Evolutionary conservation across 2,113 vertebrate genomes (phyloP).

Genomic region (Motacilla tschutschensis): DNA sequence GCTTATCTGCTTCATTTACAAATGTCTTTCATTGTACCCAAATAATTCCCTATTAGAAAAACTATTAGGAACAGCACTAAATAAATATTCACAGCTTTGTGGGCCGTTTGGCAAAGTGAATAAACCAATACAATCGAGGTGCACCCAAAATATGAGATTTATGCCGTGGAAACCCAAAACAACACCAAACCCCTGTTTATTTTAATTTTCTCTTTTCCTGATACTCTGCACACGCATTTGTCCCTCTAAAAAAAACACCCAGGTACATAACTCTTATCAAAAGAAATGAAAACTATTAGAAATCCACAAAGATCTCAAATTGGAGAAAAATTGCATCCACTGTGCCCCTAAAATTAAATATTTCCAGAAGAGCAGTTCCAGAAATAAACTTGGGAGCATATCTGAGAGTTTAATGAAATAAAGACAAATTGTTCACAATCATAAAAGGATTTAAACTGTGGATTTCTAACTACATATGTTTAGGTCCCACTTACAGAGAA

Average conservation of each 20-base stretch:
- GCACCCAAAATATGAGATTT: conserved; percentile 26
- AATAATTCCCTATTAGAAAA: conserved; percentile 82
- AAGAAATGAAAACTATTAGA: neutral
- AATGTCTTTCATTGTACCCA: conserved; percentile 91
- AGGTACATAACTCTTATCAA: neutral
- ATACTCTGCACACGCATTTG: neutral
- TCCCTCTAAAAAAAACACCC: neutral
- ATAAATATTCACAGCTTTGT: conserved; percentile 86
- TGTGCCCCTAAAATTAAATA: neutral
- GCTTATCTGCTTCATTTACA: conserved; percentile 95
- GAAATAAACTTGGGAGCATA: neutral
- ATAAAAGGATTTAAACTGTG: neutral
- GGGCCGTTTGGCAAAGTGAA: conserved; percentile 70
- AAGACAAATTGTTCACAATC: neutral
- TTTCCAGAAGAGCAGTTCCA: neutral
- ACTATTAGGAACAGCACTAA: conserved; percentile 78
- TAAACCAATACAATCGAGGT: conserved; percentile 59
- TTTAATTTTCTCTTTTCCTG: neutral
- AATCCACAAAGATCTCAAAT: neutral
- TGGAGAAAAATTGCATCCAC: neutral
- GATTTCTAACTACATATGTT: neutral
- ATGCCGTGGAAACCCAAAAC: neutral
- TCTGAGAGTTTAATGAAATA: neutral
- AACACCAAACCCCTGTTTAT: neutral
- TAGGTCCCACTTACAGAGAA: neutral